Conservation (phyloP, 2,888 invertebrate genomes). For the Stenotaenia linearis region DNA sequence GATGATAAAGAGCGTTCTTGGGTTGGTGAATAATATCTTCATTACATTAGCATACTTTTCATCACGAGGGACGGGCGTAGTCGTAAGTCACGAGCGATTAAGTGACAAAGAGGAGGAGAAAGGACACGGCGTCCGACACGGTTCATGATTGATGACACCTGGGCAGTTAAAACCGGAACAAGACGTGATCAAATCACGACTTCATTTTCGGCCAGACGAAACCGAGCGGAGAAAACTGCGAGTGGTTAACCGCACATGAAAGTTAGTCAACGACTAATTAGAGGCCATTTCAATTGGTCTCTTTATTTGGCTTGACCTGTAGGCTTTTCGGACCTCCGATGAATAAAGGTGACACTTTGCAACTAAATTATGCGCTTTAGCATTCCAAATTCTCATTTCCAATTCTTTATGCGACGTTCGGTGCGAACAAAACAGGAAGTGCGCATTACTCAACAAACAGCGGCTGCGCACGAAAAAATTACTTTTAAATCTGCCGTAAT, state of each 20-base stretch:
- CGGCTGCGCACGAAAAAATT: too few relatives aligned
- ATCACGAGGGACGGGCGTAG: not conserved
- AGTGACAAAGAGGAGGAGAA: constrained; percentile 23
- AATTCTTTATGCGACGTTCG: not conserved
- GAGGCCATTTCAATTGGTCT: constrained; percentile 10
- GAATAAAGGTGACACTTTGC: not conserved
- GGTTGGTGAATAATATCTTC: constrained; percentile 19
- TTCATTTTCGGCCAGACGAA: not conserved
- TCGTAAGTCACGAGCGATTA: constrained; percentile 21
- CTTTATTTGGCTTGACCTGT: constrained; percentile 23
- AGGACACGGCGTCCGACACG: not conserved
- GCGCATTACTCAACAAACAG: not conserved
- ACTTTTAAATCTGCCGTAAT: too few relatives aligned
- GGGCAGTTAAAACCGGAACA: constrained; percentile 17
- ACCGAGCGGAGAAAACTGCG: not conserved
- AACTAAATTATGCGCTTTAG: not conserved
- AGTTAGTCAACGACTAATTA: constrained; percentile 19
- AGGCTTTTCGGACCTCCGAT: not conserved
- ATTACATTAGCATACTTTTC: constrained; percentile 26
- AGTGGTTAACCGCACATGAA: constrained; percentile 17
- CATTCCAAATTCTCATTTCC: not conserved
- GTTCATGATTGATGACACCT: constrained; percentile 8
- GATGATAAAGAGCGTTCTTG: constrained; percentile 14
- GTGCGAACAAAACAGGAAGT: not conserved
- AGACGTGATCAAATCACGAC: constrained; percentile 20